Percentiles rank a stretch among this genome's conserved stretches.
These are phyloP conservation scores for Mohoua ochrocephala DNA, from an alignment of 2,113 vertebrate species.

Conservation along the genomic window DNA sequence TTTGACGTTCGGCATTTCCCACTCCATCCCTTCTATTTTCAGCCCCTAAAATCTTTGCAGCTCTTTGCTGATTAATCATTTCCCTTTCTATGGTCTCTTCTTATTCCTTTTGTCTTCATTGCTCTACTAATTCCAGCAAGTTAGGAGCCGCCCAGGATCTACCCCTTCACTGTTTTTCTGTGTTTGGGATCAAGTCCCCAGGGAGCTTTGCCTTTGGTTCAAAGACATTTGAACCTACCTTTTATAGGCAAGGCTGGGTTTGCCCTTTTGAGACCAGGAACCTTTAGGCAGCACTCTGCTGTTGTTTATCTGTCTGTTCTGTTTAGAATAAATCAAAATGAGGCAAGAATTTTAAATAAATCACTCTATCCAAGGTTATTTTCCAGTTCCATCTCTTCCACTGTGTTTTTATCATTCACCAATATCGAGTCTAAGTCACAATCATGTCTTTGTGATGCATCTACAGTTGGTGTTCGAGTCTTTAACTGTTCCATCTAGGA, in stretches of 20 bases:
- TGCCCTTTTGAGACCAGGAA: conserved; percentile 12
- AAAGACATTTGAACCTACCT: not conserved
- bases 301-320: not conserved
- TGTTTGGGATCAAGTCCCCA: not conserved
- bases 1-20: conserved; percentile 20
- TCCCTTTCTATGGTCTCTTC: not conserved
- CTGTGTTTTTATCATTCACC: not conserved
- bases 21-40: not conserved
- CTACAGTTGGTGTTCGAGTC: not conserved
- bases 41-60: not conserved
- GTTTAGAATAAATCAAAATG: not conserved
- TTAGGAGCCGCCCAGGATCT: not conserved
- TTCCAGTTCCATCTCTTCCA: not conserved
- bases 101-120: not conserved
- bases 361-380: not conserved
- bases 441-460: not conserved
- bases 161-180: not conserved
- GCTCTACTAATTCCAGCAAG: not conserved
- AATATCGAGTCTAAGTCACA: not conserved
- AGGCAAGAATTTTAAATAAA: not conserved
- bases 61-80: not conserved
- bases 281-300: not conserved
- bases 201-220: not conserved
- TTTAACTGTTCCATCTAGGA: not conserved
- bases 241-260: not conserved